Base-by-base conservation (phyloP, 2,797 vertebrate genomes). In the Halcyon chelicuti region DNA sequence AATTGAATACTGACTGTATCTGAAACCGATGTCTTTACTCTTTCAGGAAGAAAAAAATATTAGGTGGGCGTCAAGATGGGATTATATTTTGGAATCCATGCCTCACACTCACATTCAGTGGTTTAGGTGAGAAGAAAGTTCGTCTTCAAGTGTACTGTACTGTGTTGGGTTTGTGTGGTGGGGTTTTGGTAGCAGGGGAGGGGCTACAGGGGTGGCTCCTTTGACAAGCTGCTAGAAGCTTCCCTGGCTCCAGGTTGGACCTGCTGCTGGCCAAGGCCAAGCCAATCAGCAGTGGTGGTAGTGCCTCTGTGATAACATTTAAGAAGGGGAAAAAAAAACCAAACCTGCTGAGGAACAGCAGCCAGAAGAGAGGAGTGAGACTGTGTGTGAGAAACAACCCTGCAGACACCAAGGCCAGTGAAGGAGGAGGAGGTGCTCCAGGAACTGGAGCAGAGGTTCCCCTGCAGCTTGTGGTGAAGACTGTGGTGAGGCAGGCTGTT, bases 41-140 rank as follows among this genome's bases (percentile, higher is more conserved):
- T 95, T 95, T 68, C 93, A 99, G 99, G 98, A 99, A 98, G 98
- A 99, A 88, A 96, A 97, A 77, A 94, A 23, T 4, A 99, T 99
- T 90, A 98, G 99, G 68, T 99, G 99, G 99, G 99, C 99, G 5
- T 99, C 99, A 52, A 98, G 99, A 82, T 99, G 99, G 99, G 99
- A 99, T 98, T 99, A 99, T 88, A 99, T 99, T 96, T 98, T 99
- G 96, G 99, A 99, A 97, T 99, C 99, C 20, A 99, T 99, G 99
- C 99, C 99, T 73, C 99, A 99, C 90, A 99, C 99, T 70, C 99
- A 99, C 93, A 99, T 99, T 93, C 99, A 99, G 49, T 99, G 99
- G 99, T 99, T 99, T 97, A 99, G 99, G 99, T 99, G 91, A 98
- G 97, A 77, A 77, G 17, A 58, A 29, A 70, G 58, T 60, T 70